Evolutionary conservation across 2,797 vertebrate species (phyloP).

Genomic region (Channallabes apus): DNA sequence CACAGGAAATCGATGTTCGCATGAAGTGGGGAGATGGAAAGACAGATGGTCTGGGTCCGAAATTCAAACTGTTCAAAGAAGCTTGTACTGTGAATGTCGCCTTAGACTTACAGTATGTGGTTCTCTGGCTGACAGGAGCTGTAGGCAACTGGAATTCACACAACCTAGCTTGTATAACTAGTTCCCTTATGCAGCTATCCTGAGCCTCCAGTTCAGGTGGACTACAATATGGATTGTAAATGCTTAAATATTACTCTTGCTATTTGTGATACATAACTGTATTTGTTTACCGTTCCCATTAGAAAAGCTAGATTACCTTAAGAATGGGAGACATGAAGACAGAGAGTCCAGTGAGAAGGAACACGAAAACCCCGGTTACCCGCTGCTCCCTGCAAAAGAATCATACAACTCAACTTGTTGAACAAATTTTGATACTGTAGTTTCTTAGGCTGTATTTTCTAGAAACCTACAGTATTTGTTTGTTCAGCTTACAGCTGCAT

Average conservation of each 20-base stretch:
- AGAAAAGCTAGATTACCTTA: conserved; percentile 77
- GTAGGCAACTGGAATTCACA: background rate
- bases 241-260: background rate
- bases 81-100: background rate
- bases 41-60: background rate
- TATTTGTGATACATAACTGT: background rate
- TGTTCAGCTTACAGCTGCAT: conserved; percentile 74
- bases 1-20: background rate
- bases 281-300: background rate
- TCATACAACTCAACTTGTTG: conserved; percentile 2
- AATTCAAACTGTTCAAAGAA: background rate
- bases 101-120: background rate
- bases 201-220: background rate
- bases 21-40: background rate
- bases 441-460: conserved; percentile 12
- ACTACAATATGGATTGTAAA: background rate
- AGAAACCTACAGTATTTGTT: conserved; percentile 55
- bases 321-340: conserved; percentile 98
- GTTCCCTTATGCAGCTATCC: background rate
- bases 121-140: background rate
- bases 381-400: conserved; percentile 88
- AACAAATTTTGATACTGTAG: background rate
- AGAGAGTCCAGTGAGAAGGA: conserved; percentile 92
- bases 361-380: conserved; percentile 88
- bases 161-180: background rate